phyloP scores from a whole-genome alignment of 2,797 vertebrate genomes.

The Oreortyx pictus region DNA sequence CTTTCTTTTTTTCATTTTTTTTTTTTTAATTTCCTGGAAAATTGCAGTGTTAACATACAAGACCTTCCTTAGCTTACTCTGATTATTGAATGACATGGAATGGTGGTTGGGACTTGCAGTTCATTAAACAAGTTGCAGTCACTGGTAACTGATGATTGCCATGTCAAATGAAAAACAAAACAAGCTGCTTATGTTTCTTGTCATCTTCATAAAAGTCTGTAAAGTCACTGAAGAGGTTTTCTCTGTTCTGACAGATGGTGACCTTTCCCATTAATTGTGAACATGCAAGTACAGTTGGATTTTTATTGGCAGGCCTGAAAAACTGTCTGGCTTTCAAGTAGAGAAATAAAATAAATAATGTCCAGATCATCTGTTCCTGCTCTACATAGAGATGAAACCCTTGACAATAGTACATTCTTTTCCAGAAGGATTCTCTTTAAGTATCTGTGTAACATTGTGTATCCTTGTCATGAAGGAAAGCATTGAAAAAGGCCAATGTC shows the following conservation, averaged over 20 bases:
- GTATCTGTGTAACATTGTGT: background rate
- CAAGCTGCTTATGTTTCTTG: background rate
- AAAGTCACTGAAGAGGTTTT: background rate
- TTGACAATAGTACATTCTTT: background rate
- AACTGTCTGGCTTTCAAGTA: background rate
- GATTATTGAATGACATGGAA: background rate
- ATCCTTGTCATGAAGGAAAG: background rate
- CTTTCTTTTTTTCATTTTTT: background rate
- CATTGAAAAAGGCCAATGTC: background rate
- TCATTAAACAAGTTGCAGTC: background rate
- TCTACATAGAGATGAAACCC: background rate
- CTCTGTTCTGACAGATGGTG: background rate
- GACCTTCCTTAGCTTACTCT: background rate
- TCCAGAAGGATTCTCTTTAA: background rate
- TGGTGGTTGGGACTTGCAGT: background rate
- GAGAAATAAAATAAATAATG: background rate
- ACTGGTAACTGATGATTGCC: background rate
- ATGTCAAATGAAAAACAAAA: background rate
- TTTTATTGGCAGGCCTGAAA: background rate
- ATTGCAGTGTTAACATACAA: background rate
- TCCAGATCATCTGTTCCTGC: background rate
- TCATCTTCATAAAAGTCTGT: background rate
- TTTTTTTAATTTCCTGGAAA: background rate
- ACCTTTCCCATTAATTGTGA: conserved; percentile 3
- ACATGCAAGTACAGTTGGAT: background rate